phyloP scores from a whole-genome alignment of 2,888 invertebrate species.

The Yponomeuta sedellus region DNA sequence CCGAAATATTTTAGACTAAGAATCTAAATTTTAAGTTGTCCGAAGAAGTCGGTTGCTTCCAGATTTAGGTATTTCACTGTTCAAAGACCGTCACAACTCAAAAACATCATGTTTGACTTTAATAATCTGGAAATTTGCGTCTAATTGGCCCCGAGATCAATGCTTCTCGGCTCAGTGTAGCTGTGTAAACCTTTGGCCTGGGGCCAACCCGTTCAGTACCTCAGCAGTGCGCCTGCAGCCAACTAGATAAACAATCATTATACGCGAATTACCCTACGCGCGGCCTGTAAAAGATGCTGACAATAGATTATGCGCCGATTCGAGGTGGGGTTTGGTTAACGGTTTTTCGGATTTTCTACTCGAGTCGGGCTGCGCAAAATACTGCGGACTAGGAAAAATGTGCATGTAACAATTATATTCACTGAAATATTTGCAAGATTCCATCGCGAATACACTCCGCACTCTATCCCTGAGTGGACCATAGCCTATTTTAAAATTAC shows the following conservation, averaged over 20 bases:
- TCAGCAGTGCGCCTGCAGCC: conserved; percentile 2
- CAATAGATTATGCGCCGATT: conserved; percentile 8
- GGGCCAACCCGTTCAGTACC: conserved; percentile 7
- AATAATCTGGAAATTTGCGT: not conserved
- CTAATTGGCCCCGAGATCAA: conserved; percentile 5
- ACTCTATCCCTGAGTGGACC: conserved; percentile 69
- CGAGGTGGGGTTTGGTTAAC: not conserved
- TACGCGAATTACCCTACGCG: not conserved
- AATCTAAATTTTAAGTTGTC: too few species aligned
- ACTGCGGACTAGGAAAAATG: too few species aligned
- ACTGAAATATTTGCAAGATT: conserved; percentile 79
- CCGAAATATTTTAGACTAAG: too few species aligned
- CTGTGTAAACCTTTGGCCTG: not conserved
- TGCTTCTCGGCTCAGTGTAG: not conserved
- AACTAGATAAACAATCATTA: conserved; percentile 14
- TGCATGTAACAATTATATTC: conserved; percentile 46
- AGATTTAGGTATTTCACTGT: too few species aligned
- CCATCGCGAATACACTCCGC: conserved; percentile 73
- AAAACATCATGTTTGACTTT: not conserved
- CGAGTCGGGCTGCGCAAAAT: too few species aligned
- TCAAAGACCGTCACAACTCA: too few species aligned
- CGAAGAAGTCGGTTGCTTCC: too few species aligned
- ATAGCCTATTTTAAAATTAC: conserved; percentile 69
- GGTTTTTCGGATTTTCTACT: too few species aligned
- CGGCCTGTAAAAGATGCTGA: not conserved